Conservation (phyloP, 2,888 invertebrate species). For the Leucophora obtusa region DNA sequence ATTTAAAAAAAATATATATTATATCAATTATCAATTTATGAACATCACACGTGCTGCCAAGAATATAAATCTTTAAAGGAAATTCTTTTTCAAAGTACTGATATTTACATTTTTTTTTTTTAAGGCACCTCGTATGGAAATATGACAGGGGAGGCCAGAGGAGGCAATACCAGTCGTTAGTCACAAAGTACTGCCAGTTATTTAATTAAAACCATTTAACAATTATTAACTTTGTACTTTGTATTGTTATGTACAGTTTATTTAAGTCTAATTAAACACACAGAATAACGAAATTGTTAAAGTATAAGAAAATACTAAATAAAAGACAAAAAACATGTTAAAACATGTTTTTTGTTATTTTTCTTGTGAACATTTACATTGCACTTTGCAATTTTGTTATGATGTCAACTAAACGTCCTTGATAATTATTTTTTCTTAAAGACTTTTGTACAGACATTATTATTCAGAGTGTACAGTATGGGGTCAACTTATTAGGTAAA, state of each 20-base stretch:
- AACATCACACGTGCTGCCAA: too few species aligned
- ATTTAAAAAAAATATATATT: too few species aligned
- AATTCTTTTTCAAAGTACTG: background rate
- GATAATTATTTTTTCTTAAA: conserved; percentile 52
- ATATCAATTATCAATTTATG: too few species aligned
- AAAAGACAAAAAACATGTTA: background rate
- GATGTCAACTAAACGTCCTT: conserved; percentile 61
- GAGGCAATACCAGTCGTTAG: background rate
- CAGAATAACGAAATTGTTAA: background rate
- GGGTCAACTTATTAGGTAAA: background rate
- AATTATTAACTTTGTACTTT: conserved; percentile 59
- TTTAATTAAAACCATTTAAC: conserved; percentile 54
- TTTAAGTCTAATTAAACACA: conserved; percentile 6
- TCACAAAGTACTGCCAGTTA: conserved; percentile 4
- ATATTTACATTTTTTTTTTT: background rate
- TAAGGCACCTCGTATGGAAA: background rate
- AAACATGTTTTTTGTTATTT: conserved; percentile 1
- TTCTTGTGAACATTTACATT: conserved; percentile 12
- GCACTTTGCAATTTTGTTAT: conserved; percentile 23
- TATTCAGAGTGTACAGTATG: background rate
- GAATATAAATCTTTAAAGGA: too few species aligned
- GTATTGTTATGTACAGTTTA: conserved; percentile 13
- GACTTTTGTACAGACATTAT: background rate
- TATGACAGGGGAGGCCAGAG: background rate
- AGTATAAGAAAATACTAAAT: background rate